Conservation (phyloP, 2,113 vertebrate species). For the Lepisosteus osseus region DNA sequence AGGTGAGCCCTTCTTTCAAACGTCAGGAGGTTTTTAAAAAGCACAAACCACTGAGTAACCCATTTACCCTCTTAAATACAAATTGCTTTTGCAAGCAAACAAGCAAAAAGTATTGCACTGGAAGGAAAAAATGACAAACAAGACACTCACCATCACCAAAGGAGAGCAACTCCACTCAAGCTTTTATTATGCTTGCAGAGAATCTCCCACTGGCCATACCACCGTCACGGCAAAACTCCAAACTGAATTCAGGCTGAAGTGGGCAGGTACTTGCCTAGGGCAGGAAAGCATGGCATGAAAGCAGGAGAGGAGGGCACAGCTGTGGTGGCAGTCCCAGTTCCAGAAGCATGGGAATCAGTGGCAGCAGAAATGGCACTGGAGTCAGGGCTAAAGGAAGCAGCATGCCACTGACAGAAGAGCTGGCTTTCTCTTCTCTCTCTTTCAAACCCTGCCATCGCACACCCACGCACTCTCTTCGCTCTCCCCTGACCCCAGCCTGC, state of each 20-base stretch:
- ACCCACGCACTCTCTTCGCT: conserved; percentile 69
- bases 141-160: conserved; percentile 69
- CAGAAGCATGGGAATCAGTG: conserved; percentile 28
- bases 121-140: not conserved
- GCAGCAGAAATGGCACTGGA: conserved; percentile 32
- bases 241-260: conserved; percentile 45
- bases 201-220: conserved; percentile 42
- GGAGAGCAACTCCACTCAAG: conserved; percentile 47
- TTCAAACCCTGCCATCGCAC: conserved; percentile 72
- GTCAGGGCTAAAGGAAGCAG: conserved; percentile 48
- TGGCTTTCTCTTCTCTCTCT: conserved; percentile 52
- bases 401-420: conserved; percentile 51
- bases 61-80: no score
- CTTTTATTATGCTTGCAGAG: conserved; percentile 40
- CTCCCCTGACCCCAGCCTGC: conserved; percentile 65
- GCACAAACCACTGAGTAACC: no score
- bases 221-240: conserved; percentile 41
- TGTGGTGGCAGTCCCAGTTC: conserved; percentile 32
- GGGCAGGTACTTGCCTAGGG: conserved; percentile 24
- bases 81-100: no score
- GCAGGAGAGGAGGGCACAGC: conserved; percentile 40
- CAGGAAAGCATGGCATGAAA: conserved; percentile 41
- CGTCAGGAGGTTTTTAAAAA: no score
- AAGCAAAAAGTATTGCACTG: no score
- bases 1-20: no score